phyloP scores from a whole-genome alignment of 2,113 vertebrate species.

The Taurulus bubalis region DNA sequence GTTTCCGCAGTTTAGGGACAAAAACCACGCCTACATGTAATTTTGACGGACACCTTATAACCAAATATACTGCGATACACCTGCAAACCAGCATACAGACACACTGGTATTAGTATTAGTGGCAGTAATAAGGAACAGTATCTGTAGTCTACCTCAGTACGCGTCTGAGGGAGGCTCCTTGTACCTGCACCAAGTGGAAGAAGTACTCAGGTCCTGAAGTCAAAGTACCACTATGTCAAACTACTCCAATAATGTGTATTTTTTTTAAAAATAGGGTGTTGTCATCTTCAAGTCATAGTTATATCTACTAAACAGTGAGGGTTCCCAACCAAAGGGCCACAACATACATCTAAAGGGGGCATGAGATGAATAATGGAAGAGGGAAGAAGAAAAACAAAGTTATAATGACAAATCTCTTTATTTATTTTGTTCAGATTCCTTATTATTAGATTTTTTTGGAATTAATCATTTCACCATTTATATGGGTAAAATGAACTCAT shows the following conservation, averaged over 20 bases:
- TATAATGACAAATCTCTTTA: no score
- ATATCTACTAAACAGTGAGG: background rate
- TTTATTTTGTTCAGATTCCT: background rate
- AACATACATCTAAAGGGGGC: background rate
- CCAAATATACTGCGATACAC: background rate
- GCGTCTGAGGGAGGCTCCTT: background rate
- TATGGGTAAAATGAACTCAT: no score
- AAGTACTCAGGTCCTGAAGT: background rate
- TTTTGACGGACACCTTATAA: constrained; percentile 9
- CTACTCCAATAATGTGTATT: background rate
- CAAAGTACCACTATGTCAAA: background rate
- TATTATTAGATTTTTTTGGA: background rate
- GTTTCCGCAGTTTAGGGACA: constrained; percentile 55
- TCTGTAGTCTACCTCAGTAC: background rate
- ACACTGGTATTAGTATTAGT: background rate
- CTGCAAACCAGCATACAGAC: background rate
- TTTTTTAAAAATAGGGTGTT: no score
- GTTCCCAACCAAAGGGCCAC: background rate
- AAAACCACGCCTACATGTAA: constrained; percentile 40
- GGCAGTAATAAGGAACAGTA: background rate
- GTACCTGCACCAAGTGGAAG: no score
- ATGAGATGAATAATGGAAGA: background rate
- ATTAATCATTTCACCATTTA: background rate
- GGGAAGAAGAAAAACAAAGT: no score
- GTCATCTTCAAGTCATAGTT: background rate